Percentiles rank a stretch among this genome's conserved stretches.
phyloP scores from a whole-genome alignment of 2,888 invertebrate genomes.

The Gerosis bhagava region DNA sequence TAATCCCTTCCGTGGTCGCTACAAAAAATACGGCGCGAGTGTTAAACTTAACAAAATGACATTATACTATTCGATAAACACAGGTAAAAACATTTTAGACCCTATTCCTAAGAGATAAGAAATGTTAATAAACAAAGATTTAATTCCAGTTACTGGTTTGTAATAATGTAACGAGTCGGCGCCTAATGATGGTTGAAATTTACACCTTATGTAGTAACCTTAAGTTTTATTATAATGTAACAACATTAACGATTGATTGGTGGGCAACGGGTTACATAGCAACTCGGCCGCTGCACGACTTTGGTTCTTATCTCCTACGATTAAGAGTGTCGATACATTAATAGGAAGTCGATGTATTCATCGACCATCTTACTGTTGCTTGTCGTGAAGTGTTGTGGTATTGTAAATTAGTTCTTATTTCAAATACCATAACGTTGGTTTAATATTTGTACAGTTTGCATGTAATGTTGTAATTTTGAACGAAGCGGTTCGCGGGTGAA shows the following conservation, averaged over 20 bases:
- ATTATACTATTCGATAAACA: neutral
- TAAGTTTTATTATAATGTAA: neutral
- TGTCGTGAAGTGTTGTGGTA: neutral
- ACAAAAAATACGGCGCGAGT: conserved; percentile 58
- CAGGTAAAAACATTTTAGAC: neutral
- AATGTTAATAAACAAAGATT: too few relatives aligned
- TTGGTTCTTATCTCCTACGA: conserved; percentile 13
- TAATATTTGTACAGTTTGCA: conserved; percentile 23
- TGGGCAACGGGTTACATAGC: conserved; percentile 25
- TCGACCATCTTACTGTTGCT: conserved; percentile 7
- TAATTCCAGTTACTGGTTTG: neutral
- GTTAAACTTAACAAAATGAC: conserved; percentile 19
- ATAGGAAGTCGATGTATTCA: conserved; percentile 21
- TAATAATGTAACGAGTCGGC: conserved; percentile 19
- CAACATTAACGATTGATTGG: conserved; percentile 9
- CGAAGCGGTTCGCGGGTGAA: conserved; percentile 46
- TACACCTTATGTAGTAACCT: neutral
- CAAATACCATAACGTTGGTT: conserved; percentile 27
- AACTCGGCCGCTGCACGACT: conserved; percentile 16
- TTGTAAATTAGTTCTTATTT: conserved; percentile 18
- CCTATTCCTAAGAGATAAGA: too few relatives aligned
- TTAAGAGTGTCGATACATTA: conserved; percentile 22
- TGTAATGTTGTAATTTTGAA: conserved; percentile 39
- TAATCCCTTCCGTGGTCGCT: conserved; percentile 75
- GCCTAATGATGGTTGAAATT: neutral